phyloP scores from a whole-genome alignment of 2,888 invertebrate genomes.

The Chouioia cunea region DNA sequence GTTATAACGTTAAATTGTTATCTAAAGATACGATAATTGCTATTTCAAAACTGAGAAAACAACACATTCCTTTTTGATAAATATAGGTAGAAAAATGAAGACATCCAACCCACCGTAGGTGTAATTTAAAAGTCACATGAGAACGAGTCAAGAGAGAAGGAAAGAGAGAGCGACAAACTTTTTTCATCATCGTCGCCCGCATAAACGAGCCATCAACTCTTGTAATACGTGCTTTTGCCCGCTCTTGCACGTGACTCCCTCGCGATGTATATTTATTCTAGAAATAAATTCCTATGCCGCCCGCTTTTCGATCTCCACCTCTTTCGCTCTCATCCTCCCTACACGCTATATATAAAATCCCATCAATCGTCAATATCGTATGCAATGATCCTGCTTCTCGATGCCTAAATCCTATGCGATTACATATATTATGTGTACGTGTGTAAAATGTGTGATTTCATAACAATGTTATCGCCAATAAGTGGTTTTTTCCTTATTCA shows the following conservation, averaged over 20 bases:
- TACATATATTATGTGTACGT: conserved; percentile 31
- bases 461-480: not conserved
- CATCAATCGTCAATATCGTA: conserved; percentile 15
- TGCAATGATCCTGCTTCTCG: conserved; percentile 16
- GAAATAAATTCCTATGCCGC: too few species aligned
- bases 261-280: too few species aligned
- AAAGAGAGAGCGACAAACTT: conserved; percentile 1
- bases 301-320: not conserved
- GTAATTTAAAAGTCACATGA: too few species aligned
- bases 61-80: too few species aligned
- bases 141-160: too few species aligned
- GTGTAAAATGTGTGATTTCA: conserved; percentile 19
- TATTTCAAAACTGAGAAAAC: too few species aligned
- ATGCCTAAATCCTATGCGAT: conserved; percentile 16
- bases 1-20: too few species aligned
- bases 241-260: too few species aligned
- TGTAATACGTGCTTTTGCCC: not conserved
- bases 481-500: not conserved
- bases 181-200: conserved; percentile 6
- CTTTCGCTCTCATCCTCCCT: not conserved
- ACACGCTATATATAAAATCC: conserved; percentile 7
- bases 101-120: too few species aligned
- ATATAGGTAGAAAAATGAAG: too few species aligned
- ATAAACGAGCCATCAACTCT: not conserved
- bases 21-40: too few species aligned